A percentile compares a stretch with the other conserved stretches of the same genome.
Conservation (phyloP, 1,140 invertebrate species). For the Drosophila rhopaloa region DNA sequence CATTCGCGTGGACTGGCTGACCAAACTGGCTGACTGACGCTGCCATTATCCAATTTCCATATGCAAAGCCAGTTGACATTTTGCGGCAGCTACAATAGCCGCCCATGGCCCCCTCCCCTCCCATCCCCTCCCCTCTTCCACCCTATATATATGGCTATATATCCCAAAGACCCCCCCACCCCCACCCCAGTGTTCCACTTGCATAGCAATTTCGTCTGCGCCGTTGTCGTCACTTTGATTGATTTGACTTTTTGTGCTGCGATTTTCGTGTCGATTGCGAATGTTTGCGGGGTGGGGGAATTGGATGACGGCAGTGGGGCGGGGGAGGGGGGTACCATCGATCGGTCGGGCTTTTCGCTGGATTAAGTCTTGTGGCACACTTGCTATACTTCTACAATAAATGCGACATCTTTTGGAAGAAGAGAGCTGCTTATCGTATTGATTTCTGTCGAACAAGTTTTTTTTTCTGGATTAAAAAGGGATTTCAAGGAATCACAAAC, state of each 20-base stretch:
- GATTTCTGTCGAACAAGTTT: too few relatives aligned
- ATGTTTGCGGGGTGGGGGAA: conserved; percentile 5
- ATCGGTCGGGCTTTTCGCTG: conserved; percentile 9
- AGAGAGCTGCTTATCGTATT: too few relatives aligned
- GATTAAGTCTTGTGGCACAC: conserved; percentile 11
- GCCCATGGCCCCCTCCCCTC: background rate
- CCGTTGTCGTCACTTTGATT: conserved; percentile 79
- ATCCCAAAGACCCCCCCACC: background rate
- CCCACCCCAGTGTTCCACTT: conserved; percentile 43
- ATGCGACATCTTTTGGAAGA: background rate
- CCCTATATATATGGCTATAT: background rate
- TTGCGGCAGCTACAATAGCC: conserved; percentile 65
- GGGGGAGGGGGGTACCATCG: background rate
- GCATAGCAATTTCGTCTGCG: conserved; percentile 61
- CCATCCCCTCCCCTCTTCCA: background rate
- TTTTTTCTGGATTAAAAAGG: too few relatives aligned
- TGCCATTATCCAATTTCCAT: conserved; percentile 81
- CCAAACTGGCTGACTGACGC: conserved; percentile 42
- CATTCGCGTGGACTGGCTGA: conserved; percentile 29
- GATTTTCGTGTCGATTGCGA: conserved; percentile 72
- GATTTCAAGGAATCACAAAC: too few relatives aligned
- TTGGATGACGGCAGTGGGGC: background rate
- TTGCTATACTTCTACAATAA: background rate
- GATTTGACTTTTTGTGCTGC: conserved; percentile 67
- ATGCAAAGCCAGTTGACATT: conserved; percentile 79